phyloP scores from a whole-genome alignment of 2,888 invertebrate species.

The Melieria omissa region DNA sequence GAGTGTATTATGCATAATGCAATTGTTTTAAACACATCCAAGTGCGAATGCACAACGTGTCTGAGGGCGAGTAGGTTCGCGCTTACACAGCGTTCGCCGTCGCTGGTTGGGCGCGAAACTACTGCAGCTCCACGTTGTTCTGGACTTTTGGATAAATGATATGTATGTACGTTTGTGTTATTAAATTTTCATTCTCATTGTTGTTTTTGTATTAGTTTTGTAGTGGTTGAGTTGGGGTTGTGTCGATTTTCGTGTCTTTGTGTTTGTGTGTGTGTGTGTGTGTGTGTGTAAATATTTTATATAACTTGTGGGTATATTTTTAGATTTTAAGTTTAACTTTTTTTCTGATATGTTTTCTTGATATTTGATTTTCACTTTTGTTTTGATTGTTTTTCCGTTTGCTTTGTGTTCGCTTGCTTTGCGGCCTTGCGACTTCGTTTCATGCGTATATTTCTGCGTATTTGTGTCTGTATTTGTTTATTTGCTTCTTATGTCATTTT shows the following conservation, averaged over 20 bases:
- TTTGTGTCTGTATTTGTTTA: background rate
- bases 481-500: background rate
- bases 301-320: conserved; percentile 16
- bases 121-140: too few species aligned
- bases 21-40: conserved; percentile 28
- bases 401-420: conserved; percentile 11
- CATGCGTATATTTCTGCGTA: background rate
- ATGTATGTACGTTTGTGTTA: conserved; percentile 2
- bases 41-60: background rate
- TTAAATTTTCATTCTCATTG: conserved; percentile 9
- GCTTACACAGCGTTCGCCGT: too few species aligned
- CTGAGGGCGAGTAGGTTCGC: too few species aligned
- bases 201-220: too few species aligned
- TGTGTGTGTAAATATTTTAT: background rate
- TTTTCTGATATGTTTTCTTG: conserved; percentile 30
- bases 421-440: background rate
- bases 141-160: conserved; percentile 18
- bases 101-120: too few species aligned
- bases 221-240: too few species aligned
- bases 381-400: conserved; percentile 10
- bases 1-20: conserved; percentile 9
- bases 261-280: too few species aligned
- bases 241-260: too few species aligned
- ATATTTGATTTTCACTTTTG: conserved; percentile 1
- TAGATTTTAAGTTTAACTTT: conserved; percentile 24